phyloP scores from a whole-genome alignment of 1,140 invertebrate genomes.

The Platorchestia sp. region DNA sequence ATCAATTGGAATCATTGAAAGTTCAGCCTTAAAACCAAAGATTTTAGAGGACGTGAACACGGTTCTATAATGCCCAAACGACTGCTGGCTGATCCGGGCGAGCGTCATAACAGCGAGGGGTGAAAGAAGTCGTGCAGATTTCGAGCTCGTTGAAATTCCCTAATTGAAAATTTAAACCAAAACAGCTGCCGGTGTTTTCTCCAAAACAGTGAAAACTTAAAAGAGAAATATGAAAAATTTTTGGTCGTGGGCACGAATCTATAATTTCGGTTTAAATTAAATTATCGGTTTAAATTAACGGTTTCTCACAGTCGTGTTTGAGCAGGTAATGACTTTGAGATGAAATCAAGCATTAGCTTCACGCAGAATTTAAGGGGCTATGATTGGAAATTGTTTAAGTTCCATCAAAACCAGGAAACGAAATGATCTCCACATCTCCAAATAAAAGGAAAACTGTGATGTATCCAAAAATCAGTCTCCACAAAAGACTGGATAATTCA shows the following conservation, averaged over 20 bases:
- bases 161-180: background rate
- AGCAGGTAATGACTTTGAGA: background rate
- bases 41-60: background rate
- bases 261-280: no score
- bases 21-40: background rate
- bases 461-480: background rate
- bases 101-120: background rate
- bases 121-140: background rate
- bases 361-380: background rate
- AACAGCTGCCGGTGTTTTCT: background rate
- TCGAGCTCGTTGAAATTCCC: background rate
- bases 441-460: background rate
- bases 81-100: background rate
- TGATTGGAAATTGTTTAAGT: background rate
- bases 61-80: background rate
- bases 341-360: background rate
- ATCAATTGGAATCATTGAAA: background rate
- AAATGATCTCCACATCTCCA: background rate
- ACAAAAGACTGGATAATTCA: background rate
- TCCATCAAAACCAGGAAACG: background rate
- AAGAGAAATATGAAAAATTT: background rate
- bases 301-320: background rate
- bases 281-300: background rate
- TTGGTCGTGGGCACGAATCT: background rate
- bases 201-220: background rate